Base-by-base conservation (phyloP, 2,113 vertebrate species). In the Cynocephalus volans region DNA sequence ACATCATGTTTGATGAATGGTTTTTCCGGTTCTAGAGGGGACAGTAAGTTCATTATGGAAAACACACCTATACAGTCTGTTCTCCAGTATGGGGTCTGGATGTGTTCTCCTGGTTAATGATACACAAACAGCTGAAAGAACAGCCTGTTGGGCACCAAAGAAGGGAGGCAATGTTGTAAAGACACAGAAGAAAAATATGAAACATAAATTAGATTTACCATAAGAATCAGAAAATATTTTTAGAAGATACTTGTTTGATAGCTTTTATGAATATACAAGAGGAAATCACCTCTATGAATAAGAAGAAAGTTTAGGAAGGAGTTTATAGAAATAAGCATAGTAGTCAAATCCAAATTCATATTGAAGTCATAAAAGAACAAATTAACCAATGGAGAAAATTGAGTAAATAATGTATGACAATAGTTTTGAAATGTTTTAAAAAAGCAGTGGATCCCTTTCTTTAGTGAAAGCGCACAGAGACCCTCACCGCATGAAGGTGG, bases 161-260 rank as follows among this genome's bases (percentile, higher is more conserved):
- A 81, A 70, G 17, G 15, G 56, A 75, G 54, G 7, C 41, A 95
- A 41, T 3, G 41, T 41, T 41, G 41, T 41, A 41, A 41, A 96
- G 33, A 77, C 21, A 88, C 3, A 50, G 24, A 2, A 62, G 17
- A 82, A 73, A 73, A 65, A 60, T 9, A 19, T 15, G 19, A 87
- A 70, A 45, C 23, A 33, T 28, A 77, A 94, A 58, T 84, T 67
- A 70, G 5, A 69, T 24, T 95, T 73, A 36, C 10, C 72, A 31
- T 77, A 54, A 92, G 14, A 82, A 45, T 65, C 10, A 87, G 54
- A 87, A 90, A 60, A 76, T 81, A 86, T 41, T 60, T 75, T 96
- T 76, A 82, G 41, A 88, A 64, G 28, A 24, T 76, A 62, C n/a
- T 60, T 88, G 4, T 28, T 97, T 88, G 36, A 72, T 41, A 9